Base-by-base conservation (phyloP, 1,140 invertebrate species). In the Samia ricini region DNA sequence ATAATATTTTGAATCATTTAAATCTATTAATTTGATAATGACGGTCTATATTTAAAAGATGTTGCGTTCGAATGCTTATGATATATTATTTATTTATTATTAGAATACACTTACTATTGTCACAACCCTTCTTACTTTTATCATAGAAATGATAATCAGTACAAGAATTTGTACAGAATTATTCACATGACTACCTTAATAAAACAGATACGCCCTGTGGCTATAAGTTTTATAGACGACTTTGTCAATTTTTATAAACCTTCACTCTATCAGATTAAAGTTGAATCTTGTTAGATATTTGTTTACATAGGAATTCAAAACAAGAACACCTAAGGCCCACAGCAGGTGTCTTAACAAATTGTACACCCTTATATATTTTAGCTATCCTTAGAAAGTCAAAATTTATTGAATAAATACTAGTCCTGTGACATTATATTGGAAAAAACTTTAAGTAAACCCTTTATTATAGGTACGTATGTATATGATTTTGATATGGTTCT, bases 121-220 rank as follows among this genome's bases (percentile, higher is more conserved):
- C 24, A 42, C 55, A 51, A 33, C 78, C 83, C 79, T 73, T 81
- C 70, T 66, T 65, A 72, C 77, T 85, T 83, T 79, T 89, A 78
- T 87, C 86, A 89, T 89, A 86, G 69, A 85, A 89, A 89, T 89
- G 85, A 89, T 87, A 89, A 89, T 84, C 79, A 72, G 64, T 82
- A 77, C 87, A 89, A 87, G 82, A 81, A 88, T 89, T 89, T 83
- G 76, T 83, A 74, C 74, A 64, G 77, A 80, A 71, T 85, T 85
- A 88, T 89, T 88, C 85, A 88, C 84, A 79, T 86, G 75, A 87
- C 71, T 89, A 68, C 77, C 72, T 83, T 81, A 70, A 86, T 83
- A 85, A 84, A 82, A 83, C 72, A 87, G 87, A 89, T 89, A 89
- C 83, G 77, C 87, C 85, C 85, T 88, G 84, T 86, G 83, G 85